A percentile compares a stretch with the other conserved stretches of the same genome.
Conservation (phyloP, 1,140 invertebrate genomes). For the Acromyrmex heyeri region DNA sequence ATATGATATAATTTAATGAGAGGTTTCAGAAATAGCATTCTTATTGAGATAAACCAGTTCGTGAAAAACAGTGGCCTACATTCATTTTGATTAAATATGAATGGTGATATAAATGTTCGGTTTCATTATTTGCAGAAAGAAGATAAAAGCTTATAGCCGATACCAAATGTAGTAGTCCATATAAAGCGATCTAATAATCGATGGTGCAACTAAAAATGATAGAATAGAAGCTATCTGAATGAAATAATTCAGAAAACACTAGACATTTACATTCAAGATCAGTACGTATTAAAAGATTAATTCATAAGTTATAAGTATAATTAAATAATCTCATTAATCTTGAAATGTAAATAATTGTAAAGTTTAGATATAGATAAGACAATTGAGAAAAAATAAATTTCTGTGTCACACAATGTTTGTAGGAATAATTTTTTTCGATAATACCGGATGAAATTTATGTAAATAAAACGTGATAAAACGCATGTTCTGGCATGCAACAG, state of each 20-base stretch:
- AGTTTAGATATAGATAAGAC: not conserved
- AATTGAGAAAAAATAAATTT: conserved; percentile 50
- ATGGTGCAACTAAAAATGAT: not conserved
- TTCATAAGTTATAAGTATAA: no score
- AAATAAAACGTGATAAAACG: conserved; percentile 58
- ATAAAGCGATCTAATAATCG: not conserved
- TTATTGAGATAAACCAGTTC: not conserved
- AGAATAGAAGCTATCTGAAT: not conserved
- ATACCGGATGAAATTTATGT: conserved; percentile 66
- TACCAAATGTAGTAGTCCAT: no score
- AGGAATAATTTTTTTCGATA: conserved; percentile 62
- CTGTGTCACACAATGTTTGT: conserved; percentile 7
- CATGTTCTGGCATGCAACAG: conserved; percentile 19
- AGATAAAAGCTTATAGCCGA: no score
- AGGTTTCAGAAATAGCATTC: not conserved
- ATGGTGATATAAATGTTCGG: no score
- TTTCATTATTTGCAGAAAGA: no score
- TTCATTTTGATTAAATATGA: no score
- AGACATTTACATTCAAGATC: not conserved
- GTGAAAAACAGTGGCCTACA: not conserved
- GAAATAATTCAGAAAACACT: not conserved
- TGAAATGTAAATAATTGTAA: not conserved
- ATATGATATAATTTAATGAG: not conserved
- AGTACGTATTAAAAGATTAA: not conserved
- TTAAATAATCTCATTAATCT: conserved; percentile 36